Evolutionary conservation across 2,113 vertebrate species (phyloP), one percentile per base, ranked within the genome.

Genomic region (Calyptomena viridis): DNA sequence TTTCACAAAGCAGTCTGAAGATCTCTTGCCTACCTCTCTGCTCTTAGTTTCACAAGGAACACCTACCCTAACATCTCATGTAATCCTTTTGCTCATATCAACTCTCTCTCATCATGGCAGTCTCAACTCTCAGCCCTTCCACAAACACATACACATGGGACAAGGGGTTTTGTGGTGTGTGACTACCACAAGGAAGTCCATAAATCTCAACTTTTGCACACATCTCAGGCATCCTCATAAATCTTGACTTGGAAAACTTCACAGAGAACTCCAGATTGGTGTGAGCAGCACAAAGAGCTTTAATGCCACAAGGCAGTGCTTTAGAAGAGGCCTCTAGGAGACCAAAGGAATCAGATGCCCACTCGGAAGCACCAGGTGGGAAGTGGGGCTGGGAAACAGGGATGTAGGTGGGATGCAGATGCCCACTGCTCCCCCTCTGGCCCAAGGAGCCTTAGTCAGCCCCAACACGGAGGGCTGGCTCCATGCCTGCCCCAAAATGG

Each of bases 41-140:
- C 17, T 52, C 44, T 3, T 21, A 14, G 31, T 69, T 90, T 89
- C 84, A 83, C 50, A 71, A 42, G 71, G 89, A 81, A 64, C 46
- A 87, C 21, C 15, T 67, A 33, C 27, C 73, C 24, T 55, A 71
- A 77, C 15, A 88, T 42, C 12, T 74, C 24, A 69, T 20, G 17
- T 47, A 78, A 86, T 67, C 25, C 50, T 86, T 91, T 56, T 58
- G 24, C 39, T 85, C 63, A 58, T 12, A 52, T 60, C 31, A 56
- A 28, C 66, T 58, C 42, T 28, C 60, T 75, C 33, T 76, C 39
- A 52, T 77, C 42, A 91, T 53, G 46, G 67, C 3, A 2, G 19
- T 67, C 31, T 81, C 73, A 91, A 37, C 12, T 74, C 35, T 88
- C 74, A 87, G 69, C 52, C 46, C 23, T 81, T 94, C 66, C 53